Percentiles rank a stretch among this genome's conserved stretches.
These are phyloP conservation scores for Neolamprologus cancellatus DNA, from an alignment of 2,113 vertebrate species.

Conservation along the genomic window DNA sequence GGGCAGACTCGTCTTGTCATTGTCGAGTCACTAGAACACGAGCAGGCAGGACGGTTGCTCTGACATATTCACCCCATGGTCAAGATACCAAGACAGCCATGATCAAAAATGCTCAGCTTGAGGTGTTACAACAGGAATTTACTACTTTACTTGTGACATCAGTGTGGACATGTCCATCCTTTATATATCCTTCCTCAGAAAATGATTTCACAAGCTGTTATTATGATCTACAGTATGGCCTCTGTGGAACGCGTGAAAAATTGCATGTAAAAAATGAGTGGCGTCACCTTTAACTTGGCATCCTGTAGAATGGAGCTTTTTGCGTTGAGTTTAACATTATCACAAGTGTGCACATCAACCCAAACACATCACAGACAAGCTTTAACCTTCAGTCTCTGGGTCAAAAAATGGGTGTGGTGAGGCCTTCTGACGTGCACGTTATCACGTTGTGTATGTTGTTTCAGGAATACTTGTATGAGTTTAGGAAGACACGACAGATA, in stretches of 20 bases:
- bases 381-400: neutral
- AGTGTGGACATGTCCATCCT: rapidly evolving
- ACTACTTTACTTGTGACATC: neutral
- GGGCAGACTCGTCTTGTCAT: neutral
- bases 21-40: neutral
- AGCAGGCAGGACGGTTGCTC: rapidly evolving
- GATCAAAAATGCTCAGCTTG: neutral
- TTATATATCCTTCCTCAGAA: neutral
- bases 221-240: neutral
- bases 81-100: neutral
- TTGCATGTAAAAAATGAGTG: neutral
- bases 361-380: neutral
- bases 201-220: neutral
- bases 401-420: neutral
- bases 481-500: neutral
- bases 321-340: rapidly evolving
- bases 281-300: neutral
- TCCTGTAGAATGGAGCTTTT: rapidly evolving
- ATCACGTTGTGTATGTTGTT: neutral
- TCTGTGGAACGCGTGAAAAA: neutral
- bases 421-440: neutral
- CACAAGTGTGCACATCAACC: neutral
- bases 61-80: neutral
- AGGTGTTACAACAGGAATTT: neutral
- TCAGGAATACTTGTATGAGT: neutral